Conservation (phyloP, 2,888 invertebrate genomes). For the Hetaerina titia region DNA sequence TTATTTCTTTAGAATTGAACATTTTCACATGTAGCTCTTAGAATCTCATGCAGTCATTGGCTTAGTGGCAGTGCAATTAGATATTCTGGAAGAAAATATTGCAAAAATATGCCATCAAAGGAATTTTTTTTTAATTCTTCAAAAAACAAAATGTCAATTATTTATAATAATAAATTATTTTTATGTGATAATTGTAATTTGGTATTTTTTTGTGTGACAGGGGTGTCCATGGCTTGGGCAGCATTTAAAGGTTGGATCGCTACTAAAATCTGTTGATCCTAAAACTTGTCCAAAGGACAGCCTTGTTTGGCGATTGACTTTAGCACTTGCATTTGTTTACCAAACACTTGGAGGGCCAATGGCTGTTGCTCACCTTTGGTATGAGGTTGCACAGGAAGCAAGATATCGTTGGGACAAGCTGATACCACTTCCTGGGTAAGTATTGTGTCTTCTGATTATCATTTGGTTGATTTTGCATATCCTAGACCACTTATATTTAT, state of each 20-base stretch:
- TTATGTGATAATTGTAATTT: neutral
- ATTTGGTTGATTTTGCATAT: neutral
- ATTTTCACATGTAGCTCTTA: too few relatives aligned
- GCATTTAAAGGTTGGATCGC: slow-evolving; percentile 67
- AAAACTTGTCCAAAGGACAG: slow-evolving; percentile 90
- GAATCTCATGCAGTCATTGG: too few relatives aligned
- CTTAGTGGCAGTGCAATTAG: too few relatives aligned
- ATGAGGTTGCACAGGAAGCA: slow-evolving; percentile 94
- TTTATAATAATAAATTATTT: too few relatives aligned
- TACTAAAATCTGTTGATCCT: slow-evolving; percentile 80
- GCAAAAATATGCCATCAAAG: too few relatives aligned
- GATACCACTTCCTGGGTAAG: slow-evolving; percentile 90
- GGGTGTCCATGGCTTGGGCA: slow-evolving; percentile 59
- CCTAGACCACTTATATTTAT: too few relatives aligned
- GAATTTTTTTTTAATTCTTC: too few relatives aligned
- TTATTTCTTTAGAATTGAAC: too few relatives aligned
- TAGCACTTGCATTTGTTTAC: slow-evolving; percentile 86
- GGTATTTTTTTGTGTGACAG: neutral
- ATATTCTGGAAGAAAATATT: too few relatives aligned
- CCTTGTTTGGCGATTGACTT: slow-evolving; percentile 89
- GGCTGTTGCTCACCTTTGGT: slow-evolving; percentile 94
- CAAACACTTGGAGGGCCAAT: slow-evolving; percentile 85
- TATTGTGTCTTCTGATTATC: slow-evolving; percentile 72
- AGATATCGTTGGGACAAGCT: slow-evolving; percentile 93
- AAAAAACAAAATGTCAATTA: too few relatives aligned